Evolutionary conservation across 2,888 invertebrate genomes (phyloP), one percentile per base, ranked within the genome.

Genomic region (Agrotis clavis): DNA sequence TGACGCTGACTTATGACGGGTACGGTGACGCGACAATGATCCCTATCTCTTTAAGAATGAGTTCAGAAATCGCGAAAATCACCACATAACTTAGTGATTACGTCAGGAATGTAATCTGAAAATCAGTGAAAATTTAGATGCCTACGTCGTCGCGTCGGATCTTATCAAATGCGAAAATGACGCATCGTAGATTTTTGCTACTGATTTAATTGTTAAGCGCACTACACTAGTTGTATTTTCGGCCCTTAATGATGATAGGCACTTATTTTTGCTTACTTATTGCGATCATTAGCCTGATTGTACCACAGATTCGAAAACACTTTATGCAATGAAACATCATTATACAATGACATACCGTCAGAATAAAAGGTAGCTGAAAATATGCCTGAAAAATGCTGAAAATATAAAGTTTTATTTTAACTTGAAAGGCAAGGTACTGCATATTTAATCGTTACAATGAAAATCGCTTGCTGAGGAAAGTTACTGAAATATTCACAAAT

Each of bases 21-120:
- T 14, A 13, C n/a, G 0, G 47, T 84, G 82, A 84, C 82, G 73
- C 61, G 59, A 71, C 63, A 59, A 53, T n/a, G 45, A 59, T 53
- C 13, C 30, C 66, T 56, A 83, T 72, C 70, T 65, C 1, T 54
- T 59, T 51, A 60, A 71, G 56, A 81, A 53, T 61, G 63, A 51
- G 41, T 9, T 81, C 35, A 4, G 5, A 60, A 51, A 77, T 81
- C 63, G 18, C 41, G 41, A 51, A 30, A 56, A 59, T 13, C 41
- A 60, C 30, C 70, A 73, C 57, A 61, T 77, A 59, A 5, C 30
- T 61, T 6, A 2, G 7, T 54, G 51, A 51, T 66, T 63, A 69
- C 75, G 66, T 67, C 70, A 69, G 18, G n/a, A 30, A 21, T n/a
- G 13, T 71, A 69, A 77, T 84, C 71, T 50, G 11, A 19, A 59